These are phyloP conservation scores for Peromyscus leucopus DNA, from an alignment of 2,113 vertebrate genomes.

Conservation along the genomic window DNA sequence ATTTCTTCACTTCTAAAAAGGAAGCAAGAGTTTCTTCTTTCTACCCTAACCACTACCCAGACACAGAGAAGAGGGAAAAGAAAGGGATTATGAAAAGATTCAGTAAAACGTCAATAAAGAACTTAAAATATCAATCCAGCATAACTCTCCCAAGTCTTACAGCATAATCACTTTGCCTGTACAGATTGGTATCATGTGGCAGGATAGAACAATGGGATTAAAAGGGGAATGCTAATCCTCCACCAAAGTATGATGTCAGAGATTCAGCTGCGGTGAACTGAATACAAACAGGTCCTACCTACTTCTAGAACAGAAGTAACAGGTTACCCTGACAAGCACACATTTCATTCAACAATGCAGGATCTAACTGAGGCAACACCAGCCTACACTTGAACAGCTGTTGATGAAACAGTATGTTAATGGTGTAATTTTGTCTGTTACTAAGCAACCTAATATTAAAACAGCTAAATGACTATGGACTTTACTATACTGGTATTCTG, in stretches of 20 bases:
- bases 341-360: slow-evolving; percentile 30
- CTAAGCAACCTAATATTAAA: slow-evolving; percentile 36
- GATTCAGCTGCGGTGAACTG: background rate
- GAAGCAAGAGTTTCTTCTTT: slow-evolving; percentile 48
- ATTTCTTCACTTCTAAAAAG: slow-evolving; percentile 58
- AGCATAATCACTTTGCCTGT: background rate
- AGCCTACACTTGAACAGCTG: background rate
- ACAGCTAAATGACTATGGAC: slow-evolving; percentile 1
- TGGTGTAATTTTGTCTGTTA: slow-evolving; percentile 31
- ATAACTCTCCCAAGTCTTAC: background rate
- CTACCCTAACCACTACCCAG: background rate
- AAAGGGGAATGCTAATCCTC: background rate
- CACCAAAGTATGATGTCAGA: background rate
- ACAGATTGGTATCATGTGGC: background rate
- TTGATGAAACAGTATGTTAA: slow-evolving; percentile 31
- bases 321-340: background rate
- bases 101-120: slow-evolving; percentile 29
- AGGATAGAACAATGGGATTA: slow-evolving; percentile 38
- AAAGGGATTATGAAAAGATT: background rate
- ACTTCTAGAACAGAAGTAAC: slow-evolving; percentile 7
- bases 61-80: background rate
- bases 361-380: background rate
- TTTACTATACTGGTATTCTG: background rate
- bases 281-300: background rate
- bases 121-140: slow-evolving; percentile 12